Base-by-base conservation (phyloP, 2,888 invertebrate genomes). In the Caenorhabditis japonica region DNA sequence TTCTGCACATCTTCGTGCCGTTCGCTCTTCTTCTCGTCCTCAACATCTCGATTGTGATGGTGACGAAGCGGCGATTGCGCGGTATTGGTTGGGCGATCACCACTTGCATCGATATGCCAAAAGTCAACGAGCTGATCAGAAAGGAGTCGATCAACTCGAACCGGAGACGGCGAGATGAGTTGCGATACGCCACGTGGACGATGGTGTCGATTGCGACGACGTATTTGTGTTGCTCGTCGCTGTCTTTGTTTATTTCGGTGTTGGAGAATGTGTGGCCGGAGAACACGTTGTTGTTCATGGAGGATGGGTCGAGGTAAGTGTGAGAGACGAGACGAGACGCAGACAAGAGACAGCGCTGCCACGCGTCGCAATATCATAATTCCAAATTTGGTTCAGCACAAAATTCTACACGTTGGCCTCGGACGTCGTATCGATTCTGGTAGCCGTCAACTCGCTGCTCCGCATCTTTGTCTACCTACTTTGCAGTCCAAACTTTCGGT, bases 161-260 rank as follows among this genome's bases (percentile, higher is more conserved):
- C 44, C 66, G 75, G 38, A 61, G 72, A 41, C 55, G 83, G 43
- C 51, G 83, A 4, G 80, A 79, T 46, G 83, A 83, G 47, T 39
- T 84, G 19, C 69, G 78, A 17, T 84, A 82, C 49, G 82, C 83
- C 15, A 84, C 84, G 7, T 77, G 83, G 73, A 84, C 83, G 3
- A 84, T 83, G 77, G 82, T 84, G 0, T 77, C 80, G 10, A 83
- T 84, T 27, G 80, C 82, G 0, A 82, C 82, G 12, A 82, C 84
- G 5, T 84, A 84, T 46, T 55, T 84, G 25, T 77, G 79, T 44
- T 84, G 84, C 43, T 81, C 83, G n/a, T 77, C 80, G 1, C 61
- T 84, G n/a, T 82, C 80, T n/a, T 58, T 84, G 12, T 81, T 84
- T 41, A 79, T 84, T 33, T 77, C 79, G 13, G 79, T 84, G 0